These are phyloP conservation scores for Trochalopteron elliotii DNA, from an alignment of 2,113 vertebrate genomes.

Conservation along the genomic window DNA sequence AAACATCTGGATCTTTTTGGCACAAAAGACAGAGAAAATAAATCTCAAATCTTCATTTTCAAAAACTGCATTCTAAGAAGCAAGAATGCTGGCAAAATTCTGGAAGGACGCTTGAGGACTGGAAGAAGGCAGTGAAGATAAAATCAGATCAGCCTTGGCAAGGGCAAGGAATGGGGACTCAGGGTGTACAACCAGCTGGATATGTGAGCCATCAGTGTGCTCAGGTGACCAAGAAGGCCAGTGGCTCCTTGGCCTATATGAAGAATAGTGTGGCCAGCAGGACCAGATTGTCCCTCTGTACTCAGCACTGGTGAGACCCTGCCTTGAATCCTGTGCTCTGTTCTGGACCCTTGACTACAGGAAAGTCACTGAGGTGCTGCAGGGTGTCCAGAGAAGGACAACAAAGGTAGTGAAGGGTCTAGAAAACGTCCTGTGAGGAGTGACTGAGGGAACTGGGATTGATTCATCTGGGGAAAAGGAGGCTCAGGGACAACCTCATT, in stretches of 20 bases:
- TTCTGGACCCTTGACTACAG: not conserved
- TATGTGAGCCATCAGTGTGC: not conserved
- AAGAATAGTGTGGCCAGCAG: not conserved
- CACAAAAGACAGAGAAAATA: not conserved
- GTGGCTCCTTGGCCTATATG: too few relatives aligned
- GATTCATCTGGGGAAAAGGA: not conserved
- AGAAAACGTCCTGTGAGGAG: not conserved
- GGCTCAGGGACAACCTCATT: not conserved
- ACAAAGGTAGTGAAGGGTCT: not conserved
- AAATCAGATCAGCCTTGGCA: not conserved
- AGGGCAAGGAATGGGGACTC: not conserved
- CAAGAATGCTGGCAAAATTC: not conserved
- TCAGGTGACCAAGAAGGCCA: not conserved
- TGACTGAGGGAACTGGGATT: not conserved
- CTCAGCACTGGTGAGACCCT: not conserved
- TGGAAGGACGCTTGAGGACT: not conserved
- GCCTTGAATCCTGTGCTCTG: accelerated
- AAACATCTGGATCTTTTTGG: not conserved
- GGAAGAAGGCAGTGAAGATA: not conserved
- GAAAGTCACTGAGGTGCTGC: not conserved
- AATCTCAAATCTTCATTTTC: not conserved
- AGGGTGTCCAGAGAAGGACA: not conserved
- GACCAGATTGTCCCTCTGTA: not conserved
- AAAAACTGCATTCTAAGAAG: not conserved
- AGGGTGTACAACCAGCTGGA: too few relatives aligned